phyloP scores from a whole-genome alignment of 2,888 invertebrate species.

The Pseudococcus viburni region DNA sequence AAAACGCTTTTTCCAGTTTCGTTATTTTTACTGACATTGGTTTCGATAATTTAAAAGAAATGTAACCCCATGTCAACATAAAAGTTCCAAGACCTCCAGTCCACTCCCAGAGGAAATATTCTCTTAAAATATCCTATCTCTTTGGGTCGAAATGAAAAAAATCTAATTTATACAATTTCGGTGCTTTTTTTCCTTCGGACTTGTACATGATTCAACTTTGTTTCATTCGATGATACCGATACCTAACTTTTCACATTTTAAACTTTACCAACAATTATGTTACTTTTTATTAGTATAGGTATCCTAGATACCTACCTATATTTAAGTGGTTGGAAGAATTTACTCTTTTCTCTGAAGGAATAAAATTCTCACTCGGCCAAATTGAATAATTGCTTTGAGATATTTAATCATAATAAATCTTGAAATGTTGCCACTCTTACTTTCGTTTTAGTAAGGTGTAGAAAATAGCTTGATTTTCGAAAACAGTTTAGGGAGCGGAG shows the following conservation, averaged over 20 bases:
- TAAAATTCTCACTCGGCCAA: neutral
- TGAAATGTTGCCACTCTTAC: neutral
- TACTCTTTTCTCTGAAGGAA: neutral
- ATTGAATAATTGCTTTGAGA: neutral
- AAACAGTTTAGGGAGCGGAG: too few species aligned
- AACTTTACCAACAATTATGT: conserved; percentile 46
- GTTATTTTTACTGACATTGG: conserved; percentile 57
- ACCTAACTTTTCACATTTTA: conserved; percentile 36
- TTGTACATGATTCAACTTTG: conserved; percentile 48
- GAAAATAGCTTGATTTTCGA: too few species aligned
- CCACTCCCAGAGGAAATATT: conserved; percentile 62
- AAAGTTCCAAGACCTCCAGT: conserved; percentile 51
- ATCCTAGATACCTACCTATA: neutral
- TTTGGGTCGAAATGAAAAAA: conserved; percentile 43
- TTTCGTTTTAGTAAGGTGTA: too few species aligned
- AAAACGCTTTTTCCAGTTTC: neutral
- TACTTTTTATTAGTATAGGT: conserved; percentile 16
- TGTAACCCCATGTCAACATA: conserved; percentile 40
- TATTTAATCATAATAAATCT: neutral
- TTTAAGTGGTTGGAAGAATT: neutral
- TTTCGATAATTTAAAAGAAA: conserved; percentile 62
- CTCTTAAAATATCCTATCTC: conserved; percentile 59
- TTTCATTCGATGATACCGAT: neutral
- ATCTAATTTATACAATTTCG: conserved; percentile 59
- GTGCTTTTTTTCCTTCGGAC: neutral